A percentile compares a stretch with the other conserved stretches of the same genome.
These are phyloP conservation scores for Melopsittacus undulatus DNA, from an alignment of 2,797 vertebrate species.

Conservation along the genomic window DNA sequence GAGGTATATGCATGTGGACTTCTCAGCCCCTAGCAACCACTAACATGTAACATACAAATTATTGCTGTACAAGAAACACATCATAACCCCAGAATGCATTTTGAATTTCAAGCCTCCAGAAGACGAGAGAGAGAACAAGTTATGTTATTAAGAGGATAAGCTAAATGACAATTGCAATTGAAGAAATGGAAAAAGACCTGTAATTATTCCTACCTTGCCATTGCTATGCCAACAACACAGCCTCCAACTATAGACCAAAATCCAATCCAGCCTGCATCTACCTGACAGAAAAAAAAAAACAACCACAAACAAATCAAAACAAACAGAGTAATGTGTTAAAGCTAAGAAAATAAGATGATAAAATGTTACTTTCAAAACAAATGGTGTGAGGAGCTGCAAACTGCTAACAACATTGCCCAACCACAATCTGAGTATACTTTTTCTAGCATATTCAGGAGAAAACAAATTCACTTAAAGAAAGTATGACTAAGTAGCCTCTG, in stretches of 20 bases:
- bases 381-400: not conserved
- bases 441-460: not conserved
- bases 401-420: not conserved
- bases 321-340: not conserved
- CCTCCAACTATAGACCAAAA: conserved; percentile 97
- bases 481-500: not conserved
- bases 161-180: not conserved
- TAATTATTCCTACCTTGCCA: conserved; percentile 87
- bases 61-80: not conserved
- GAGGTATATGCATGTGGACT: not conserved
- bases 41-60: not conserved
- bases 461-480: conserved; percentile 9
- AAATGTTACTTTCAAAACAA: conserved; percentile 4
- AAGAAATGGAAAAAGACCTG: not conserved
- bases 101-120: not conserved
- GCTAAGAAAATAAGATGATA: not conserved
- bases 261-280: conserved; percentile 98
- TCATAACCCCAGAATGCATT: not conserved
- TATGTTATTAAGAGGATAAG: not conserved
- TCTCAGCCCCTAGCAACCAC: not conserved
- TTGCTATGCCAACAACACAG: conserved; percentile 93
- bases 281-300: conserved; percentile 75
- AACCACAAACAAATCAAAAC: not conserved
- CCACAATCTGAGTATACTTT: not conserved
- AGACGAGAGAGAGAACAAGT: conserved; percentile 1